Percentiles rank a stretch among this genome's conserved stretches.
These are phyloP conservation scores for Phataginus tetradactyla DNA, from an alignment of 2,797 vertebrate species.

Conservation along the genomic window DNA sequence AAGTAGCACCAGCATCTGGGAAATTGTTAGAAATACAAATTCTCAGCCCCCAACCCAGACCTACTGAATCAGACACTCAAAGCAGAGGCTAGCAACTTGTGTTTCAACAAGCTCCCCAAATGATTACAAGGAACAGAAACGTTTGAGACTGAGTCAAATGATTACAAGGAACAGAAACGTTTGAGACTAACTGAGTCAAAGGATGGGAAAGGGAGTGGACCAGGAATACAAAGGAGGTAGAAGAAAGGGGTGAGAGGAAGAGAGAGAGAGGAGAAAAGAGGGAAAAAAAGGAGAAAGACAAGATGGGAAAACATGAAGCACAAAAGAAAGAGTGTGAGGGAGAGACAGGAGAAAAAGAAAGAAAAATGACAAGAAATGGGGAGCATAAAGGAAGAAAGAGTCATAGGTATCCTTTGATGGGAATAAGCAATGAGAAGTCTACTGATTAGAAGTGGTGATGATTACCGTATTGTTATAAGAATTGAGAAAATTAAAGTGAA, in stretches of 20 bases:
- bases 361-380: not conserved
- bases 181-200: not conserved
- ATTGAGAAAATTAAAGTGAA: constrained; percentile 22
- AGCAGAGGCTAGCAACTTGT: not conserved
- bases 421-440: not conserved
- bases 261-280: not conserved
- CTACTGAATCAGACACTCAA: not conserved
- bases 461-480: not conserved
- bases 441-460: not conserved
- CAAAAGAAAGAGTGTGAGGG: not conserved
- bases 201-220: not conserved
- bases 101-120: not conserved
- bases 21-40: not conserved
- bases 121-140: not conserved
- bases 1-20: not conserved
- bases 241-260: not conserved
- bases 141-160: no score
- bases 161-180: not conserved
- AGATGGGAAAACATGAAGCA: no score
- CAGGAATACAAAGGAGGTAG: not conserved
- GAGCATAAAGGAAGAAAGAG: not conserved
- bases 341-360: not conserved
- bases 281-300: not conserved
- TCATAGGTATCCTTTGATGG: not conserved
- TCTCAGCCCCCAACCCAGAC: not conserved